These are phyloP conservation scores for Thymelicus acteon DNA, from an alignment of 2,888 invertebrate species.

Conservation along the genomic window DNA sequence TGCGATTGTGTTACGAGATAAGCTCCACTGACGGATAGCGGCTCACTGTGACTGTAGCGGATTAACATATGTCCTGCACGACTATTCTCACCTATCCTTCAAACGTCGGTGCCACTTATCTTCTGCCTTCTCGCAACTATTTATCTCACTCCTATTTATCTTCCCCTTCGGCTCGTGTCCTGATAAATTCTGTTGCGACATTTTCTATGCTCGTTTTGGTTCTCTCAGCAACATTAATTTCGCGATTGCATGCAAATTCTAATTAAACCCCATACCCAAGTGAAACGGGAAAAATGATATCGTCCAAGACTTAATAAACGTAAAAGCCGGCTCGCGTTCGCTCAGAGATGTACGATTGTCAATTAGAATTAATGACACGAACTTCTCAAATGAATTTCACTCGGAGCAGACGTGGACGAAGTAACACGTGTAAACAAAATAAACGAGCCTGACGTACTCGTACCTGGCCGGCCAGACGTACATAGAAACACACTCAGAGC, in stretches of 20 bases:
- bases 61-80: constrained; percentile 36
- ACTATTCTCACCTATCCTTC: constrained; percentile 18
- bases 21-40: constrained; percentile 51
- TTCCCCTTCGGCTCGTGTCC: not conserved
- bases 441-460: constrained; percentile 51
- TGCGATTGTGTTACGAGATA: constrained; percentile 55
- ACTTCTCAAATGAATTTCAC: constrained; percentile 47
- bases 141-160: constrained; percentile 6
- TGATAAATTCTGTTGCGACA: not conserved
- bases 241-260: constrained; percentile 8
- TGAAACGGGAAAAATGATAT: constrained; percentile 10
- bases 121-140: constrained; percentile 11
- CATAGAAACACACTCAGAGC: constrained; percentile 78
- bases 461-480: constrained; percentile 56
- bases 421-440: constrained; percentile 69
- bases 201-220: not conserved
- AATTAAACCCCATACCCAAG: constrained; percentile 5
- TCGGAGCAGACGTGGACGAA: constrained; percentile 53
- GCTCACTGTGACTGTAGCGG: constrained; percentile 39
- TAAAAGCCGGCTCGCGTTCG: constrained; percentile 10
- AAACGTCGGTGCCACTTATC: constrained; percentile 11
- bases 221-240: not conserved
- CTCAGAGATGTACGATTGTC: constrained; percentile 19
- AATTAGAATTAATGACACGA: constrained; percentile 41
- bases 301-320: constrained; percentile 16